These are phyloP conservation scores for Drosophila algonquin DNA, from an alignment of 2,888 invertebrate species.

Conservation along the genomic window DNA sequence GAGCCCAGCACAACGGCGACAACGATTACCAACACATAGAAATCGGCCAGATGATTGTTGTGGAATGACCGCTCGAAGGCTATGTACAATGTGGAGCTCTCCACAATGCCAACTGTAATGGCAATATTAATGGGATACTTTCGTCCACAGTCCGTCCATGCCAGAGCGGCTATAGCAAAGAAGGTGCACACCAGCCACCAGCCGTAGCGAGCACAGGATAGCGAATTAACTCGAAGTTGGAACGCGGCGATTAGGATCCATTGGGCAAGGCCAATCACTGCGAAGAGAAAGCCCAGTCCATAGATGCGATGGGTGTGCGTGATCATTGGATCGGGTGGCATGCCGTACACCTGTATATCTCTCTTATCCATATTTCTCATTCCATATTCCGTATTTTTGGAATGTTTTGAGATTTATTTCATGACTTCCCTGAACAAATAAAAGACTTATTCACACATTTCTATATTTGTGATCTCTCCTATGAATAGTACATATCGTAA, in stretches of 20 bases:
- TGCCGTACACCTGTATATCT: constrained; percentile 40
- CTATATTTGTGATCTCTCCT: too few relatives aligned
- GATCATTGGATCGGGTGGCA: constrained; percentile 18
- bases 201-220: constrained; percentile 49
- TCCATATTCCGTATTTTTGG: neutral
- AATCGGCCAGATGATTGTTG: constrained; percentile 43
- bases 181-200: constrained; percentile 60
- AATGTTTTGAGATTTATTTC: too few relatives aligned
- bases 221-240: neutral
- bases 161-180: constrained; percentile 48
- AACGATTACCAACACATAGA: constrained; percentile 59
- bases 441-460: too few relatives aligned
- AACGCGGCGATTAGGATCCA: constrained; percentile 44
- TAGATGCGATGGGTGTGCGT: constrained; percentile 53
- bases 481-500: too few relatives aligned
- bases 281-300: constrained; percentile 27
- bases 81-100: constrained; percentile 60
- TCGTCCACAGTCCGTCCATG: constrained; percentile 60
- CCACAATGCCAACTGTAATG: constrained; percentile 52
- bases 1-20: constrained; percentile 40
- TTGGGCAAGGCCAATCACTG: constrained; percentile 40
- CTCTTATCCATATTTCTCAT: neutral
- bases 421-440: neutral
- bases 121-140: constrained; percentile 51
- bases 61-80: constrained; percentile 58